These are phyloP conservation scores for Centropristis striata DNA, from an alignment of 2,113 vertebrate species.

Conservation along the genomic window DNA sequence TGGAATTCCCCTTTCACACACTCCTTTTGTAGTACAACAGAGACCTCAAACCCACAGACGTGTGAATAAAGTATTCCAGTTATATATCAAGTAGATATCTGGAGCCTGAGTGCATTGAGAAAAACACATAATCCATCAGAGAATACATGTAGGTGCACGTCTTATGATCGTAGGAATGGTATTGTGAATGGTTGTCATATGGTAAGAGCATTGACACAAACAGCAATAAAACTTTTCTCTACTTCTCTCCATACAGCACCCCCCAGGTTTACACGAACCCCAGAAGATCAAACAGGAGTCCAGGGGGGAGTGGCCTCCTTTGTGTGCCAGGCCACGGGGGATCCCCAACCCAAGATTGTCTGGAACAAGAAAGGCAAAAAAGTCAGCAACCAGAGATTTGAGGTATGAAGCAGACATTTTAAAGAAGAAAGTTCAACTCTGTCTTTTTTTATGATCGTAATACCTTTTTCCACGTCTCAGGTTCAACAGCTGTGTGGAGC, in stretches of 20 bases:
- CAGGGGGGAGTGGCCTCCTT: constrained; percentile 98
- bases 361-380: constrained; percentile 99
- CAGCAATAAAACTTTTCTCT: constrained; percentile 6
- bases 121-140: constrained; percentile 30
- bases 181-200: neutral
- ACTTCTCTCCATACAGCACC: constrained; percentile 86
- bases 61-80: constrained; percentile 23
- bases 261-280: constrained; percentile 95
- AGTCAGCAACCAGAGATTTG: constrained; percentile 99
- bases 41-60: constrained; percentile 24
- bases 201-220: neutral
- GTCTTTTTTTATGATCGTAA: neutral
- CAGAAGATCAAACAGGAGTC: constrained; percentile 96
- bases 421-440: neutral
- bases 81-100: constrained; percentile 2
- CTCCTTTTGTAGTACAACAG: neutral
- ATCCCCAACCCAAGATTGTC: constrained; percentile 97
- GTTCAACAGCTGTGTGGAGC: neutral
- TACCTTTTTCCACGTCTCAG: neutral
- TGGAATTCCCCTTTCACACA: neutral
- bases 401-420: constrained; percentile 86
- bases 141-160: neutral
- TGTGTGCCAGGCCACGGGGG: constrained; percentile 96
- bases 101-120: constrained; percentile 11
- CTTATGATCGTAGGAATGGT: neutral